Evolutionary conservation across 2,797 vertebrate genomes (phyloP), one percentile per base, ranked within the genome.

Genomic region (Acanthurus lineatus): DNA sequence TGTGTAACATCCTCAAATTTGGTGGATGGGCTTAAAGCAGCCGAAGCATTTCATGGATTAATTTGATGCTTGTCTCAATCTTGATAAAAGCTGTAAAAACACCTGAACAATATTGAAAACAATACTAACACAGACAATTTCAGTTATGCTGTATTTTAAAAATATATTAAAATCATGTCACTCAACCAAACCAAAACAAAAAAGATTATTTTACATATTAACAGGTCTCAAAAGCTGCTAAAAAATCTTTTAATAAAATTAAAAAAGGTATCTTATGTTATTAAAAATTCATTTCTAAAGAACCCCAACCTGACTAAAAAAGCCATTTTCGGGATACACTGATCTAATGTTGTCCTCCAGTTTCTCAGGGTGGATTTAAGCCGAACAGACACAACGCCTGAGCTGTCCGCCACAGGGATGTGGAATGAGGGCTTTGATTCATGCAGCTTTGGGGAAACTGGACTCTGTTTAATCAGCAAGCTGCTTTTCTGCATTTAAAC

Each of bases 381-480:
- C 72, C 76, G 71, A 83, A 82, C 53, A 60, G 70, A 85, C 72
- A 57, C 52, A 54, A 49, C 20, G 73, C 86, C 70, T 72, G 73
- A 84, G 83, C 64, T 60, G 62, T 69, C 60, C 12, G n/a, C 82
- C 70, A 67, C 75, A 81, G 49, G 20, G 54, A 79, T 44, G 47
- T 48, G 60, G 85, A 85, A 76, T 64, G 28, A 83, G 10, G 79
- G 47, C 67, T 88, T 73, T 80, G 66, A 88, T 53, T 79, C 73
- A 61, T 35, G 63, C 61, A 47, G 54, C 78, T 67, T 65, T n/a
- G 22, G 58, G 62, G 69, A 79, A 84, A 81, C 38, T 81, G 69
- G 69, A 81, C 57, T 72, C 65, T 66, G 77, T 88, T 89, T 82
- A 91, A 90, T 86, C 86, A 83, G 77, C 67, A 42, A 69, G 81